Base-by-base conservation (phyloP, 2,113 vertebrate species). In the Columba livia region DNA sequence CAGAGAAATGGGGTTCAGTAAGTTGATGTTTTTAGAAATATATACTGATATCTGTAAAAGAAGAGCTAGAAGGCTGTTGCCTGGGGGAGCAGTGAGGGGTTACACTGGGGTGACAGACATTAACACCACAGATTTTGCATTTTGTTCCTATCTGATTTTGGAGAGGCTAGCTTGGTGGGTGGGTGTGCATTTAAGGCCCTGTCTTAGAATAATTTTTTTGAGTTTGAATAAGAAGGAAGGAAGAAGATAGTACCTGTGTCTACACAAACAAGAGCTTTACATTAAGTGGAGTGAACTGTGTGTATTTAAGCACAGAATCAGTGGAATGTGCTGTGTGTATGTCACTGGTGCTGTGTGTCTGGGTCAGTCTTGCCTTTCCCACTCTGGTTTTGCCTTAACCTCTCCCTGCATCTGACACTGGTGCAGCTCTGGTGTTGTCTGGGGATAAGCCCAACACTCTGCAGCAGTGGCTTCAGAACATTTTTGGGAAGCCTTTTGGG, bases 31-130 rank as follows among this genome's bases (percentile, higher is more conserved):
- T 56, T 75, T 61, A 66, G 51, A 57, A 89, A 40, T 36, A 29
- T 3, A 12, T 31, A n/a, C 25, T 5, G 29, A 2, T n/a, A 31
- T 7, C 53, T 58, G 32, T 56, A 40, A 44, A 65, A 60, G 62
- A 19, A 20, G 62, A 66, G 40, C 14, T n/a, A 70, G 71, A 25
- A 31, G 44, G 40, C 50, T 56, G 29, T 36, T 3, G 0, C 11
- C 32, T 40, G 47, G 51, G 60, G 65, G 61, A 40, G 15, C 47
- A 42, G n/a, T 6, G 66, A 74, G n/a, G 36, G 64, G 29, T n/a
- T 85, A 12, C 17, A 2, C 28, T 21, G 11, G 1, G 2, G 57
- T 0, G 3, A 36, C 44, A 79, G 36, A 25, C 0, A 3, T 10
- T 23, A 51, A 50, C 5, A 12, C 50, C 6, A 0, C 4, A 18